Evolutionary conservation across 2,113 vertebrate species (phyloP).

Genomic region (Heloderma charlesbogerti): DNA sequence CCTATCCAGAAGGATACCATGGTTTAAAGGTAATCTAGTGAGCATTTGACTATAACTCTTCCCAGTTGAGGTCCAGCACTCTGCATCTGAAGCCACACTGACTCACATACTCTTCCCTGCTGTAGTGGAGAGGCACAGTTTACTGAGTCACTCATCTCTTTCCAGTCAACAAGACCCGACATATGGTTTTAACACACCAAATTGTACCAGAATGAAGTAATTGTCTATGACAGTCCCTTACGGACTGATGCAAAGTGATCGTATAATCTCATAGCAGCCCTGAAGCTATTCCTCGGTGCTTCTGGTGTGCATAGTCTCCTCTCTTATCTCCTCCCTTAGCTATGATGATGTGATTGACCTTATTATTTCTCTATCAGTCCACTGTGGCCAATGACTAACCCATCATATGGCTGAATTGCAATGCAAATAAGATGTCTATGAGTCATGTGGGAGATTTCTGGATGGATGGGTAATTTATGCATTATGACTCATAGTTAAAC

Average conservation of each 20-base stretch:
- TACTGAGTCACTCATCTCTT: background rate
- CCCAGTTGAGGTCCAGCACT: background rate
- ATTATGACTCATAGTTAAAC: conserved; percentile 64
- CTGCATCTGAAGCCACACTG: background rate
- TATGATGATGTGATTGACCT: conserved; percentile 57
- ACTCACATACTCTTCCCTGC: background rate
- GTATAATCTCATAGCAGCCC: conserved; percentile 28
- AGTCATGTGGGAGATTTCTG: conserved; percentile 44
- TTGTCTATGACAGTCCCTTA: conserved; percentile 37
- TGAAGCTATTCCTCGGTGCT: conserved; percentile 16
- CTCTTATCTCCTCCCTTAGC: conserved; percentile 51
- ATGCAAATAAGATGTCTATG: conserved; percentile 39
- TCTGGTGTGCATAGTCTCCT: background rate
- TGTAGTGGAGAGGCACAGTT: conserved; percentile 30
- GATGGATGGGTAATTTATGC: conserved; percentile 54
- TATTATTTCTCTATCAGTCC: conserved; percentile 62
- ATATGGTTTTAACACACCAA: conserved; percentile 7
- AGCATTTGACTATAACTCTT: background rate
- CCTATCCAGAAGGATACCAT: too few relatives aligned
- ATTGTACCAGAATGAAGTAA: conserved; percentile 1
- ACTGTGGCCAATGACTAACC: conserved; percentile 40
- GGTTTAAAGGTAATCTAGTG: background rate
- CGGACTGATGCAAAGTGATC: background rate
- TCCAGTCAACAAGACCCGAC: conserved; percentile 13
- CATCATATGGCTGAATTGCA: conserved; percentile 58